Conservation (phyloP, 1,140 invertebrate genomes). For the Zaprionus ornatus region DNA sequence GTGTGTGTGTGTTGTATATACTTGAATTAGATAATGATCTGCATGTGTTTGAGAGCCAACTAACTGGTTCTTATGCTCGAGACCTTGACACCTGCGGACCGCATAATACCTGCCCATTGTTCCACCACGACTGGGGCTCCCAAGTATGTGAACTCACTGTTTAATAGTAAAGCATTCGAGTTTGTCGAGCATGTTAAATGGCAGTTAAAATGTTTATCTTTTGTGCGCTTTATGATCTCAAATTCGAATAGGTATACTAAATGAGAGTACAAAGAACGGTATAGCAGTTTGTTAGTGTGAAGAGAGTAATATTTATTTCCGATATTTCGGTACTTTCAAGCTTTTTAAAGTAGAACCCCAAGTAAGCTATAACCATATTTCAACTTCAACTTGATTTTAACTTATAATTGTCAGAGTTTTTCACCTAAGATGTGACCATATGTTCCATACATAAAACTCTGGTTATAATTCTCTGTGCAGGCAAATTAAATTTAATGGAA, state of each 20-base stretch:
- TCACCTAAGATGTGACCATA: background rate
- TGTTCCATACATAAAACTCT: background rate
- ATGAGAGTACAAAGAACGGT: background rate
- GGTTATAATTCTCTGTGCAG: constrained; percentile 5
- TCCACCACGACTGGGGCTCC: constrained; percentile 6
- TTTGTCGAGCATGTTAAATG: background rate
- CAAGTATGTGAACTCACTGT: constrained; percentile 2
- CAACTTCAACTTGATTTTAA: background rate
- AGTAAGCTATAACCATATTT: background rate
- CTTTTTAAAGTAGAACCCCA: background rate
- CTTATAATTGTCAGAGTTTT: background rate
- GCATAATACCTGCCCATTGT: constrained; percentile 21
- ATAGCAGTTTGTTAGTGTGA: background rate
- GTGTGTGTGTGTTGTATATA: background rate
- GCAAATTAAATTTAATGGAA: constrained; percentile 25
- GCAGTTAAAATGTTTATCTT: background rate
- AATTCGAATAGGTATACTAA: background rate
- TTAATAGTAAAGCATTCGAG: background rate
- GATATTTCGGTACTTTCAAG: background rate
- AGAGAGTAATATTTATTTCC: background rate
- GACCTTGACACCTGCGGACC: constrained; percentile 38
- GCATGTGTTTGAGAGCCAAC: background rate
- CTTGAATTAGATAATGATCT: constrained; percentile 18
- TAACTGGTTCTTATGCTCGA: constrained; percentile 34
- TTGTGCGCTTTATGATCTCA: background rate